phyloP scores from a whole-genome alignment of 1,140 invertebrate genomes.

The Drosophila yakuba region DNA sequence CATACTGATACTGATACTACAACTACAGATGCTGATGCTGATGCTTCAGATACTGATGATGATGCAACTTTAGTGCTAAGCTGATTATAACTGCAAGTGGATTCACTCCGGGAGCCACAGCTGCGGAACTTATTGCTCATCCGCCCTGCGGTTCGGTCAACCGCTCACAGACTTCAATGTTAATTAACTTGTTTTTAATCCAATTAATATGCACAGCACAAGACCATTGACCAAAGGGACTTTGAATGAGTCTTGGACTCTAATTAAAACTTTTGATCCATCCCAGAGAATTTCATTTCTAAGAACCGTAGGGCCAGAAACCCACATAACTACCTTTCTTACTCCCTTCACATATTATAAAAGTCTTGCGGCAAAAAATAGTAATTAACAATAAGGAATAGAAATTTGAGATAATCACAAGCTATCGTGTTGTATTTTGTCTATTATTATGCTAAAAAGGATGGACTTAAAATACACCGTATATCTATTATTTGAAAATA shows the following conservation, averaged over 20 bases:
- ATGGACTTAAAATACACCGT: too few relatives aligned
- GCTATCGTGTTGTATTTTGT: neutral
- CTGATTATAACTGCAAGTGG: constrained; percentile 47
- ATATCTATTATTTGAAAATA: too few relatives aligned
- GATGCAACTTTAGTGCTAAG: constrained; percentile 34
- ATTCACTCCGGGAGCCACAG: constrained; percentile 12
- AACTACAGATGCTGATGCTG: neutral
- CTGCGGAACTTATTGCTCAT: constrained; percentile 18
- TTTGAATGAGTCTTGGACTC: constrained; percentile 34
- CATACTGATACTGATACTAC: neutral
- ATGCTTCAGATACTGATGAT: constrained; percentile 4
- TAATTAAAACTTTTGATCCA: constrained; percentile 74
- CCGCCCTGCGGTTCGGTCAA: constrained; percentile 30
- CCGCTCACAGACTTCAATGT: constrained; percentile 38
- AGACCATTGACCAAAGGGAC: constrained; percentile 24
- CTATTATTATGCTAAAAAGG: too few relatives aligned
- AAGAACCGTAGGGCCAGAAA: constrained; percentile 48
- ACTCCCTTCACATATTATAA: neutral
- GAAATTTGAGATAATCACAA: neutral
- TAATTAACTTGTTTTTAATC: constrained; percentile 50
- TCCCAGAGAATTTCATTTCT: constrained; percentile 64
- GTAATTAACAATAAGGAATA: neutral
- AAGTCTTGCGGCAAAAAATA: constrained; percentile 10
- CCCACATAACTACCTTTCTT: constrained; percentile 8
- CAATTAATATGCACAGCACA: constrained; percentile 57